Evolutionary conservation across 30 jellyfish, hydroid and myxozoan species (phyloP).

Genomic region (Clytia hemisphaerica): DNA sequence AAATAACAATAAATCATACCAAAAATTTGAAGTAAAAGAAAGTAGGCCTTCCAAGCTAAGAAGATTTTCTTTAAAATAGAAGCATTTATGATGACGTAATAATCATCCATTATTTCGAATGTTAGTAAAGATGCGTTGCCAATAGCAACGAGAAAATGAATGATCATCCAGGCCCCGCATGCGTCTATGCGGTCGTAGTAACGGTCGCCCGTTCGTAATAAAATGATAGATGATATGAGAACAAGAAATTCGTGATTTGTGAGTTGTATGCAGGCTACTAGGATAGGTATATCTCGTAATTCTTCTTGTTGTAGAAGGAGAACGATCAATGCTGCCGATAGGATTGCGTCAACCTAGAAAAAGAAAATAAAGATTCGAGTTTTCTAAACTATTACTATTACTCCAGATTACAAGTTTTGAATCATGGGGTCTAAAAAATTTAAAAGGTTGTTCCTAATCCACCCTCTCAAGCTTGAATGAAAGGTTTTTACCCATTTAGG

Average conservation of each 20-base stretch:
- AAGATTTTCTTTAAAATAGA: not conserved
- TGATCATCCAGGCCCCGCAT: conserved; percentile 7
- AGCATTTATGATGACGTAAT: not conserved
- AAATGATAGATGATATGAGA: not conserved
- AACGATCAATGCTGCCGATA: not conserved
- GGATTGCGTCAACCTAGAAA: not conserved
- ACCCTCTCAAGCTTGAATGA: too few species aligned
- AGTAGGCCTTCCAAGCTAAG: not conserved
- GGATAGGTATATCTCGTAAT: not conserved
- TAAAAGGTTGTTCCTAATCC: too few species aligned
- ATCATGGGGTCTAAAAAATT: too few species aligned
- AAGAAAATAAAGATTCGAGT: not conserved
- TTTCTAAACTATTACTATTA: too few species aligned
- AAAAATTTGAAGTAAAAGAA: not conserved
- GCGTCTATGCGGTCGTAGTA: conserved; percentile 10
- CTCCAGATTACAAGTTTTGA: too few species aligned
- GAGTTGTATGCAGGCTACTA: conserved; percentile 7
- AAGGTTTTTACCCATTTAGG: too few species aligned
- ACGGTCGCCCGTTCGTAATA: not conserved
- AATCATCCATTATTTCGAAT: not conserved
- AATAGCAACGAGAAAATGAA: not conserved
- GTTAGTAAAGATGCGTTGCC: not conserved
- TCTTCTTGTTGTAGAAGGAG: not conserved
- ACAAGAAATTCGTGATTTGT: not conserved
- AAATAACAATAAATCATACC: not conserved